These are phyloP conservation scores for Dryas iulia DNA, from an alignment of 1,140 invertebrate species.

Conservation along the genomic window DNA sequence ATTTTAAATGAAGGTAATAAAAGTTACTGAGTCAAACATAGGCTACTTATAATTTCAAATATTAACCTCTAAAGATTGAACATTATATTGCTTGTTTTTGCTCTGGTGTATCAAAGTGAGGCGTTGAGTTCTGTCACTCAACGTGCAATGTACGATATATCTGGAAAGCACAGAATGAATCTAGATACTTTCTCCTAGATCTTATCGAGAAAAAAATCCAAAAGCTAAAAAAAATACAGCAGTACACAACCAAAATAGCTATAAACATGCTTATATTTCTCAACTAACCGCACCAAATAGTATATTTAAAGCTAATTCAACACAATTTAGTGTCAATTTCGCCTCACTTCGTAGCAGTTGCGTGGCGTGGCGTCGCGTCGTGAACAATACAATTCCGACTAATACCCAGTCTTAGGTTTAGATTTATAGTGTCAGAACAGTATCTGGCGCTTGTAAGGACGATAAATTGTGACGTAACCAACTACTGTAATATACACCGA, in stretches of 20 bases:
- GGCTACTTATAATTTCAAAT: too few species aligned
- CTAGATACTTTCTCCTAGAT: too few species aligned
- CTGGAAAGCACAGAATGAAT: too few species aligned
- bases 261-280: background rate
- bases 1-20: too few species aligned
- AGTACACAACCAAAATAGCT: too few species aligned
- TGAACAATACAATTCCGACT: constrained; percentile 49
- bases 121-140: background rate
- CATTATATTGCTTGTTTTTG: too few species aligned
- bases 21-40: too few species aligned
- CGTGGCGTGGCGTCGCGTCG: constrained; percentile 26
- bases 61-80: too few species aligned
- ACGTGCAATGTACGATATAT: background rate
- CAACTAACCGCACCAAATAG: background rate
- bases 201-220: too few species aligned
- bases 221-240: too few species aligned
- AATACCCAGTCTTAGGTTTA: constrained; percentile 61
- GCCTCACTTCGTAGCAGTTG: background rate
- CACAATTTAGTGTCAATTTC: background rate
- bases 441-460: constrained; percentile 40
- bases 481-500: background rate
- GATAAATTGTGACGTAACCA: constrained; percentile 42
- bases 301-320: background rate
- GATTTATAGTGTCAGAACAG: constrained; percentile 59
- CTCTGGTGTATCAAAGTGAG: too few species aligned